A percentile compares a stretch with the other conserved stretches of the same genome.
Conservation (phyloP, 2,113 vertebrate species). For the Mirounga angustirostris region DNA sequence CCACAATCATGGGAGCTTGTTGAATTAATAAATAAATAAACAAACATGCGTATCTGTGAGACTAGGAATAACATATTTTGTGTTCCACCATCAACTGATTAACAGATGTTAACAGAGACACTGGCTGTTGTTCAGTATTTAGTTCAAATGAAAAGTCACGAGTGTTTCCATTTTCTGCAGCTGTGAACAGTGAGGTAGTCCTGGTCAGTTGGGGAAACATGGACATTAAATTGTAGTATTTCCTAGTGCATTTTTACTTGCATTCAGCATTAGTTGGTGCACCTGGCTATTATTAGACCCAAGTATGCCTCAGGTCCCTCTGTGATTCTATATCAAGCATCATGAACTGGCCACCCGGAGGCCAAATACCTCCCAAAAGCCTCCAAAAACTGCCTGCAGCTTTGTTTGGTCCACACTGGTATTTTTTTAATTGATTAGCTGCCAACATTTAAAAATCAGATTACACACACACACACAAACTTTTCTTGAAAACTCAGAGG, state of each 20-base stretch:
- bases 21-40: neutral
- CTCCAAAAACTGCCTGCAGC: neutral
- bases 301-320: neutral
- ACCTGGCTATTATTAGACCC: constrained; percentile 28
- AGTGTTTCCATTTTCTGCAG: neutral
- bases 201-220: neutral
- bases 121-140: neutral
- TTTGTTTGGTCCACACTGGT: constrained; percentile 19
- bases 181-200: neutral
- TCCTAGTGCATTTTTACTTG: neutral
- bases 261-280: neutral
- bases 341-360: neutral
- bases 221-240: neutral
- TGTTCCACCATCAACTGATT: neutral
- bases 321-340: constrained; percentile 42
- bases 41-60: neutral
- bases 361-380: constrained; percentile 25
- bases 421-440: constrained; percentile 45
- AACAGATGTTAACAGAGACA: neutral
- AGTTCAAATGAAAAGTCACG: neutral
- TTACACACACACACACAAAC: neutral
- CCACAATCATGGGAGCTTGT: neutral
- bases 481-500: constrained; percentile 55
- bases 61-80: neutral
- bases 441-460: constrained; percentile 59